Evolutionary conservation across 2,797 vertebrate species (phyloP).

Genomic region (Fratercula arctica): DNA sequence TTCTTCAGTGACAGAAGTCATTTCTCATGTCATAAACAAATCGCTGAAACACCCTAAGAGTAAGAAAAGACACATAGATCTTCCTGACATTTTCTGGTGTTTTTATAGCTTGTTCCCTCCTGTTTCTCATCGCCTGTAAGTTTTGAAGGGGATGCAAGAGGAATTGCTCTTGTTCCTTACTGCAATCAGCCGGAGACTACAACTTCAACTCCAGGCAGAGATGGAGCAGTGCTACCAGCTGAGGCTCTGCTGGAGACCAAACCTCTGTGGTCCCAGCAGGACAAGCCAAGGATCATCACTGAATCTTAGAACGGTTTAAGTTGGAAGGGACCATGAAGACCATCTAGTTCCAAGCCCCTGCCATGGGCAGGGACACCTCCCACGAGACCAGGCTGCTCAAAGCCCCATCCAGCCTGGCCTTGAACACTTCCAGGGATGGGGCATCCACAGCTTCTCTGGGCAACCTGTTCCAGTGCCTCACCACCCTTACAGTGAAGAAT

Average conservation of each 20-base stretch:
- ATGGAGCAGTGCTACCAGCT: fast-evolving
- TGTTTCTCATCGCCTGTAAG: background rate
- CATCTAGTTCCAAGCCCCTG: background rate
- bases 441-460: background rate
- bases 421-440: background rate
- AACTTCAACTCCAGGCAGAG: background rate
- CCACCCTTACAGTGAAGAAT: background rate
- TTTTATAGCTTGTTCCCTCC: background rate
- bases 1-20: background rate
- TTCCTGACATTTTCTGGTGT: background rate
- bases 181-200: background rate
- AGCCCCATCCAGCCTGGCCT: background rate
- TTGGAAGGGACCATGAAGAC: background rate
- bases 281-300: background rate
- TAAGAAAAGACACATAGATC: background rate
- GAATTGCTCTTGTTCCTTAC: background rate
- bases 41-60: background rate
- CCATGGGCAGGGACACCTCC: background rate
- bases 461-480: background rate
- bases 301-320: background rate
- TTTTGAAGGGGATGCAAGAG: background rate
- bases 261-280: too few species aligned
- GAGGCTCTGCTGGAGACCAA: background rate
- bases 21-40: background rate
- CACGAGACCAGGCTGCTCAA: background rate